Base-by-base conservation (phyloP, 2,888 invertebrate genomes). In the Vanessa cardui region DNA sequence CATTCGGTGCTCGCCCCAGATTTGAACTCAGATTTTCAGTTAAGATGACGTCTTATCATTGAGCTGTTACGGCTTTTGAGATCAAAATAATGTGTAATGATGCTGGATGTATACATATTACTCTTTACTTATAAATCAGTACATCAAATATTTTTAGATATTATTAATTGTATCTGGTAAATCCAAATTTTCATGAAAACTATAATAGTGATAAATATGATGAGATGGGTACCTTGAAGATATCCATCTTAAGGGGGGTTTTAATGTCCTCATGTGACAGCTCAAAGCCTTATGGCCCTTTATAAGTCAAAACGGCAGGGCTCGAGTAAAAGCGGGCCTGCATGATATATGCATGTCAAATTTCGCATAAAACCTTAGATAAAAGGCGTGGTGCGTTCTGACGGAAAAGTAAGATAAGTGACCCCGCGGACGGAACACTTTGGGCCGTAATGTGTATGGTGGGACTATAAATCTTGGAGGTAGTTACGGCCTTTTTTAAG, bases 271-370 rank as follows among this genome's bases (percentile, higher is more conserved):
- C 56, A n/a, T 47, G 12, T 21, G 39, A 49, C 49, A 49, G 21
- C 21, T 56, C 54, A 61, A 62, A 54, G 21, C 60, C 33, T 63
- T 46, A 63, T 49, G 61, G 56, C 61, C 65, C 47, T 71, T 69
- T 64, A 61, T 58, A 64, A 69, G 69, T 66, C 69, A 64, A 63
- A 71, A 71, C 62, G 66, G 58, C 66, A 68, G 62, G 52, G 65
- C 65, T 58, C 68, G 26, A 70, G 64, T 64, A 60, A 69, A 66
- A 71, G 66, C 31, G 56, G 59, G 64, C 54, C 65, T 58, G 64
- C 64, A 58, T 73, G 72, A 73, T 73, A 72, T 73, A 73, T 73
- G 69, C 73, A 69, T 69, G 73, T 73, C 73, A 73, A 72, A 72
- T 72, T 72, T 71, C 72, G 61, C 71, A 72, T 66, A 70, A 70